Evolutionary conservation across 2,797 vertebrate genomes (phyloP).

Genomic region (Anableps anableps): DNA sequence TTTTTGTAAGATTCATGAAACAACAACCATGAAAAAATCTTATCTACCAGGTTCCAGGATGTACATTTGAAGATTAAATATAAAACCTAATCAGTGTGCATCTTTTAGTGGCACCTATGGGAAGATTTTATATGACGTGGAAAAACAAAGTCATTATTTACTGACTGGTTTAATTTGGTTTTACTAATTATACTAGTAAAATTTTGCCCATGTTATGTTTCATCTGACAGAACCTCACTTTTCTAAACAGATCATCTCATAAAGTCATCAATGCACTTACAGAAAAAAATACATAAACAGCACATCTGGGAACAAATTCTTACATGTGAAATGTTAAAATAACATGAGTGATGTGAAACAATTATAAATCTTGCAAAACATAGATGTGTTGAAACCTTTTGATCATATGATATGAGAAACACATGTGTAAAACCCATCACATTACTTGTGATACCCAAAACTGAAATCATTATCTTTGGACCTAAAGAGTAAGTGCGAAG

Average conservation of each 20-base stretch:
- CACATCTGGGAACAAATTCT: background rate
- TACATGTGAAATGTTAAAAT: background rate
- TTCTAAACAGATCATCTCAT: background rate
- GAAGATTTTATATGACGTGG: background rate
- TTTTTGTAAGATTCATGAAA: background rate
- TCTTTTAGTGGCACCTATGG: background rate
- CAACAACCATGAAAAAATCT: background rate
- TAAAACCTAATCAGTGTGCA: background rate
- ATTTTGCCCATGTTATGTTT: background rate
- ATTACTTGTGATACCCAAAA: too few species aligned
- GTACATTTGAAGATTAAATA: background rate
- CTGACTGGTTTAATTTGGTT: background rate
- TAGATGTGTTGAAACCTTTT: too few species aligned
- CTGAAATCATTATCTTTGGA: too few species aligned
- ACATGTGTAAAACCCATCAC: too few species aligned
- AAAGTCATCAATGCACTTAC: background rate
- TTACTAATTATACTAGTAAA: background rate
- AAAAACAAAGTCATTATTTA: background rate
- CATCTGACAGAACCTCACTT: background rate
- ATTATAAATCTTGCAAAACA: too few species aligned
- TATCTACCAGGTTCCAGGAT: background rate
- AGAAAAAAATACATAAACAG: background rate
- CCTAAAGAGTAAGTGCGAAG: too few species aligned
- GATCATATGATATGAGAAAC: too few species aligned
- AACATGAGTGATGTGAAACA: background rate